A percentile compares a stretch with the other conserved stretches of the same genome.
Evolutionary conservation across 2,888 invertebrate genomes (phyloP).

Genomic region (Dugesia japonica): DNA sequence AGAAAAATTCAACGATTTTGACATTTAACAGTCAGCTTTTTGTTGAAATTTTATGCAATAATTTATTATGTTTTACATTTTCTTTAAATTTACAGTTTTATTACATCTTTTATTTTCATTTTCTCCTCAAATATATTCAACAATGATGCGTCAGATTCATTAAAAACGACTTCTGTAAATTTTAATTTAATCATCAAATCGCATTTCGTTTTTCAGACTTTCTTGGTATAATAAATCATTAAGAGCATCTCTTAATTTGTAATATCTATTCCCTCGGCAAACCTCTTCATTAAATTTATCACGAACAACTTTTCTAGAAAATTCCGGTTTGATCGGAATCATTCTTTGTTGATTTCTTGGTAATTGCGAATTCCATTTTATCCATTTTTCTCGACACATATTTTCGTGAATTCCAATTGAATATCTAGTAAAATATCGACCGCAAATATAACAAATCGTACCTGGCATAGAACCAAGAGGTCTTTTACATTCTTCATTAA

Average conservation of each 20-base stretch:
- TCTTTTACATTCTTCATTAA: background rate
- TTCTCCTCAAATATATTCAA: no score
- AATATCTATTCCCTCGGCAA: background rate
- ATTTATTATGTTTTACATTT: no score
- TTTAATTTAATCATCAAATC: no score
- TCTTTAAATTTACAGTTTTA: no score
- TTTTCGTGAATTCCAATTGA: background rate
- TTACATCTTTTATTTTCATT: no score
- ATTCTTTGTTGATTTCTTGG: background rate
- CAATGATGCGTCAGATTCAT: no score
- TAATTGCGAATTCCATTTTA: background rate
- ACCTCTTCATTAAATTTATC: background rate
- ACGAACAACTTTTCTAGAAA: background rate
- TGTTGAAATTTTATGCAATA: no score
- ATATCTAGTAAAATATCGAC: background rate
- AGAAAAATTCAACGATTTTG: no score
- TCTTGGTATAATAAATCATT: constrained; percentile 7
- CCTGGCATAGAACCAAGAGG: background rate
- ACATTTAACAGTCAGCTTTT: no score
- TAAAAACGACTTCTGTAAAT: no score
- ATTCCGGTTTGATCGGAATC: background rate
- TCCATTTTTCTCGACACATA: background rate
- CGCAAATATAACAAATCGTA: background rate
- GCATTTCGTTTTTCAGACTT: background rate
- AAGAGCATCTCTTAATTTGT: background rate